Evolutionary conservation across 1,140 invertebrate genomes (phyloP), one percentile per base, ranked within the genome.

Genomic region (Orius laevigatus): DNA sequence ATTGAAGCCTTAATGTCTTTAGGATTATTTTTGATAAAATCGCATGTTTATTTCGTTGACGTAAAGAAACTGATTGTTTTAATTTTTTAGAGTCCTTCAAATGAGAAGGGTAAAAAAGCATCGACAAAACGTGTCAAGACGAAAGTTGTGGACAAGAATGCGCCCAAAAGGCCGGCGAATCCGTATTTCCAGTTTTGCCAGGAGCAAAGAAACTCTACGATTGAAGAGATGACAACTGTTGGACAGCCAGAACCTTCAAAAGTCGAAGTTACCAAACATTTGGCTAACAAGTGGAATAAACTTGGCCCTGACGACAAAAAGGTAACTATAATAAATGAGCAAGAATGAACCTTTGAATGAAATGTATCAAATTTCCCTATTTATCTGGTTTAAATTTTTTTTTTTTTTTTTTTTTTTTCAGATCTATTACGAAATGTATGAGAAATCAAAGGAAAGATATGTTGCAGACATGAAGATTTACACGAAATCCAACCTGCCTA

Each of bases 101-200:
- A 9, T 14, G 38, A 40, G 4, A 32, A 43, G n/a, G 16, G 19
- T 14, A 36, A 41, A 18, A 46, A 46, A 46, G 15, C 40, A 14
- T 20, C 19, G 6, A 15, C 19, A 14, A 40, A 6, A 12, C 12
- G 6, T 36, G 35, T 18, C 18, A 58, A 69, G 49, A 62, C 64
- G 43, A 70, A 66, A 59, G 60, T 59, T 19, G 69, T 66, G 58
- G 80, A 83, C 68, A 79, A 79, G 1, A 81, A 81, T 66, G 79
- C 79, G 32, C 79, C 81, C 4, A 84, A 84, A 58, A 70, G 80
- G 53, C 79, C 79, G 0, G 79, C 78, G 32, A 83, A 83, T 72
- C 79, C 80, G 44, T 83, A 83, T 62, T 82, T 84, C 54, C 78
- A 82, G 64, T 84, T 82, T 63, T 82, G 79, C 57, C 79, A 83